Evolutionary conservation across 2,888 invertebrate species (phyloP), one percentile per base, ranked within the genome.

Genomic region (Myopa testacea): DNA sequence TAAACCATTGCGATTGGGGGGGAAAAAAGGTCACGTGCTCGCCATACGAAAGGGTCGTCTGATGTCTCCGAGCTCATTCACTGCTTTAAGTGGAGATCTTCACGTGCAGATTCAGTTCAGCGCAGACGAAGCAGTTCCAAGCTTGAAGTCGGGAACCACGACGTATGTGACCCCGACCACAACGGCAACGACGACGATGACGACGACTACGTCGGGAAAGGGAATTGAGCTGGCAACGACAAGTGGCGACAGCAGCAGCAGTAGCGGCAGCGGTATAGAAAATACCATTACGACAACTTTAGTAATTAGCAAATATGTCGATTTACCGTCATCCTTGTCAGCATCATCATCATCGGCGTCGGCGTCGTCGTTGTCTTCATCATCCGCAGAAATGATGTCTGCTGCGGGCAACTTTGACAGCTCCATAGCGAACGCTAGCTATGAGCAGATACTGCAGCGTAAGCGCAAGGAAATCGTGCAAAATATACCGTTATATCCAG

Each of bases 31-130:
- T 88, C 86, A 88, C 85, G 88, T 88, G 85, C 85, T 86, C 81
- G 88, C 88, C 78, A 85, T 88, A 80, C 86, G 87, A 84, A 88
- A 87, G 84, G 88, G 88, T 84, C 88, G 92, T 90, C 90, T 94
- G 84, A 92, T 93, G 86, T 92, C 95, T 83, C 95, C 95, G n/a
- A 91, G 93, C 81, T 92, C 93, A 69, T 93, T 95, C 87, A 93
- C 93, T 79, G 95, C 95, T 50, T 90, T 95, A 83, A 94, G 94
- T 82, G 95, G 95, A 81, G 95, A 95, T 88, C 92, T 95, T 79
- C 93, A 93, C 87, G 92, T 95, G 82, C 92, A 92, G 87, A 92
- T 95, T 83, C 92, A 91, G 86, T 88, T 87, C 83, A 85, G 81
- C 79, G 81, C 68, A 65, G 78, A 79, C 69, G 81, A 81, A 68